Conservation (phyloP, 2,888 invertebrate genomes). For the Dermolepida albohirtum region DNA sequence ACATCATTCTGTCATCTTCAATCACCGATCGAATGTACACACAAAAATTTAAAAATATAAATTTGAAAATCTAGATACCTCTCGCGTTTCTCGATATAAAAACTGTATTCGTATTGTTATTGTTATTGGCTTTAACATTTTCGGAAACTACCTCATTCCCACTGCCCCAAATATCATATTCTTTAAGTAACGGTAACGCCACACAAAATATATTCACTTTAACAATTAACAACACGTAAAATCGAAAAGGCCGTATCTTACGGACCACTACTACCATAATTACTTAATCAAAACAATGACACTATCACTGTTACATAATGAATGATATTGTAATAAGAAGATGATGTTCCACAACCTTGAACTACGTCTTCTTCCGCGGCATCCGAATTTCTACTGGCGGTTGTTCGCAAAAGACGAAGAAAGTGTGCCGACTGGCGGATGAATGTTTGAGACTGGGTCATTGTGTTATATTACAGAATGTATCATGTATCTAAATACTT, state of each 20-base stretch:
- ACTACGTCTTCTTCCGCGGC: background rate
- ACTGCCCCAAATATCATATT: constrained; percentile 55
- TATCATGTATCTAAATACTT: too few relatives aligned
- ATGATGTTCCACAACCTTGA: background rate
- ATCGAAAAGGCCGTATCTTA: too few relatives aligned
- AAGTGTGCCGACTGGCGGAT: constrained; percentile 14
- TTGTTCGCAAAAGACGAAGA: background rate
- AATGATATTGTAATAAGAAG: background rate
- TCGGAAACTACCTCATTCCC: constrained; percentile 16
- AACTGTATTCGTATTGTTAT: background rate
- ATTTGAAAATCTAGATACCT: constrained; percentile 8
- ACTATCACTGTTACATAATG: background rate
- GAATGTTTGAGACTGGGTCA: constrained; percentile 42
- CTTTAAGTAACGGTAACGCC: constrained; percentile 41
- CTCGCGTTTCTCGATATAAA: background rate
- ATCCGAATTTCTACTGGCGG: constrained; percentile 9
- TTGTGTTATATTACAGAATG: background rate
- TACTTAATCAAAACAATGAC: constrained; percentile 24
- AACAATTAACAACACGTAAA: too few relatives aligned
- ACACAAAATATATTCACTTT: constrained; percentile 5
- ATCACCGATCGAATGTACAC: too few relatives aligned
- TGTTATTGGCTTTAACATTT: constrained; percentile 10
- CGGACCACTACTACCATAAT: too few relatives aligned
- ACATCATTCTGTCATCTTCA: too few relatives aligned
- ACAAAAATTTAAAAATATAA: too few relatives aligned